Base-by-base conservation (phyloP, 2,797 vertebrate species). In the Buceros bicornis region DNA sequence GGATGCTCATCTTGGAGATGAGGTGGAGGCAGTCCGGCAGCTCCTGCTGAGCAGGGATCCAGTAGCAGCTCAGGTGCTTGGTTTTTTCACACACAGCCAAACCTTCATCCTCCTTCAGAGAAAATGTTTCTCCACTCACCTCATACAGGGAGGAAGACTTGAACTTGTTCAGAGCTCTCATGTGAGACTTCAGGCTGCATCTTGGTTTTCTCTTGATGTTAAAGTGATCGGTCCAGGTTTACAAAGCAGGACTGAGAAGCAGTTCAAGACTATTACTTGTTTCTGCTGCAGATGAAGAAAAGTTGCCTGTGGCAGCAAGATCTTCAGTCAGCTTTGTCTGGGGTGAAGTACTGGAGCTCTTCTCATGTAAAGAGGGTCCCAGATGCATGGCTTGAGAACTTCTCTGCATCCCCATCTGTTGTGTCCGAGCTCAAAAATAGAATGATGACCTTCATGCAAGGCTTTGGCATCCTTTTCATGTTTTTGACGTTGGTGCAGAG, bases 171-270 rank as follows among this genome's bases (percentile, higher is more conserved):
- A 50, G 33, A 37, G 25, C 15, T 24, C 8, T 8, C 8, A 15
- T 37, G 28, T 19, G 67, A 53, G 33, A 22, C 26, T 33, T 58
- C 29, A 2, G 54, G 79, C 56, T 43, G 8, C 51, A 13, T 9
- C 71, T 35, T 6, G 18, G 10, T 53, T 40, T 74, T 70, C 60
- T 18, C 29, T 22, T 35, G 37, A 25, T 9, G 13, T 21, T 18
- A 10, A 31, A 33, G 35, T 1, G 10, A 4, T 11, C n/a, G 0
- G 3, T 5, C 11, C n/a, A 28, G 31, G 40, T 35, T 56, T 51
- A 5, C 19, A 35, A 48, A 3, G 31, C 28, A 33, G 54, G 33
- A 48, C 20, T 5, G 67, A 57, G 67, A 15, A 2, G 10, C 13
- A 16, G 5, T 9, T 57, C 54, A 13, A 76, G 43, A 26, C 12